Conservation (phyloP, 2,113 vertebrate genomes). For the Anhinga rufa region DNA sequence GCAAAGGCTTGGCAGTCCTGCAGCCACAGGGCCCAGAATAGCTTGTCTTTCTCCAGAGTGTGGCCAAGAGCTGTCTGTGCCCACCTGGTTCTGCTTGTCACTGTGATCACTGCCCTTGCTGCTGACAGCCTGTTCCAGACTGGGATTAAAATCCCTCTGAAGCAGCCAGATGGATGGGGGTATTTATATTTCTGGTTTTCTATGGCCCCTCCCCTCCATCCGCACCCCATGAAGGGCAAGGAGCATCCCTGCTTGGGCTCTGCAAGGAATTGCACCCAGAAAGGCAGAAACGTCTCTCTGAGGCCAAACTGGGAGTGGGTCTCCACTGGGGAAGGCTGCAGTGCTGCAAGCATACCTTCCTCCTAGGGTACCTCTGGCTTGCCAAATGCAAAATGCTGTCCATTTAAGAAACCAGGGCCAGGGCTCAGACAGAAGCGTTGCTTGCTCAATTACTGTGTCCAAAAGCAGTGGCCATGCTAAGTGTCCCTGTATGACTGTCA, state of each 20-base stretch:
- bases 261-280: background rate
- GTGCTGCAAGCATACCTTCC: background rate
- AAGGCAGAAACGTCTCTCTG: background rate
- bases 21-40: background rate
- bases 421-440: background rate
- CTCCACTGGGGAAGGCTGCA: background rate
- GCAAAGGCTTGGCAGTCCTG: background rate
- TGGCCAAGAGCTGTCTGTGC: background rate
- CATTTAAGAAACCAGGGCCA: background rate
- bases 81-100: conserved; percentile 66
- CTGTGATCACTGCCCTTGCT: background rate
- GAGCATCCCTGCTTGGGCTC: background rate
- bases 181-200: background rate
- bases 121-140: background rate
- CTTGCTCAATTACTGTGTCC: background rate
- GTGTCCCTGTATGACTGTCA: background rate
- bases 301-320: background rate
- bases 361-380: background rate
- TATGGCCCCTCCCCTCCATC: background rate
- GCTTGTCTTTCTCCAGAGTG: background rate
- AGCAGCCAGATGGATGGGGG: background rate
- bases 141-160: background rate
- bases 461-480: background rate
- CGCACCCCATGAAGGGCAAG: background rate
- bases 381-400: background rate